Evolutionary conservation across 2,888 invertebrate genomes (phyloP).

Genomic region (Pecten maximus): DNA sequence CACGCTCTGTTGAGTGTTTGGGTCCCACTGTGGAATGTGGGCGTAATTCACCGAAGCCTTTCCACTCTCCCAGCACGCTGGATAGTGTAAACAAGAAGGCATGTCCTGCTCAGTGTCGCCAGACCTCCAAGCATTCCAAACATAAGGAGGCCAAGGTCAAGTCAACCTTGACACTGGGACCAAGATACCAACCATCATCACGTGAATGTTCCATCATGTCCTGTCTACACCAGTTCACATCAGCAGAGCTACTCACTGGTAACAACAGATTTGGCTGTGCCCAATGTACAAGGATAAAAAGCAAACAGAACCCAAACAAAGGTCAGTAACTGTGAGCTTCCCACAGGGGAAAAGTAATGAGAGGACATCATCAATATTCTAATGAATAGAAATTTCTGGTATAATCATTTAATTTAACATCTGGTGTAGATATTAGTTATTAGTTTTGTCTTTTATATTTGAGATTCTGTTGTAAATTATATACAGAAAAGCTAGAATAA

Average conservation of each 20-base stretch:
- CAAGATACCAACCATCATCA: slow-evolving; percentile 85
- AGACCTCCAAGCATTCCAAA: slow-evolving; percentile 50
- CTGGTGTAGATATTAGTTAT: too few relatives aligned
- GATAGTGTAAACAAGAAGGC: neutral
- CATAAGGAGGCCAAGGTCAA: slow-evolving; percentile 52
- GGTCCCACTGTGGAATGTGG: neutral
- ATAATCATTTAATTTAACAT: too few relatives aligned
- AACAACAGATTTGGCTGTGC: slow-evolving; percentile 97
- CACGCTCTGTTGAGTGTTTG: neutral
- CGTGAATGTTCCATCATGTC: slow-evolving; percentile 87
- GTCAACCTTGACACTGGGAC: slow-evolving; percentile 70
- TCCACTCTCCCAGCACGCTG: neutral
- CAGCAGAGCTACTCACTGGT: slow-evolving; percentile 93
- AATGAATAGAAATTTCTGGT: neutral
- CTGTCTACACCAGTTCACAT: slow-evolving; percentile 95
- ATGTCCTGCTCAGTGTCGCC: slow-evolving; percentile 41
- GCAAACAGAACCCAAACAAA: slow-evolving; percentile 65
- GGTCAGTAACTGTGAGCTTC: slow-evolving; percentile 50
- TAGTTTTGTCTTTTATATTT: too few relatives aligned
- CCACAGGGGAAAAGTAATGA: neutral
- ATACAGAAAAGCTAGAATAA: too few relatives aligned
- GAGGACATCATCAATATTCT: neutral
- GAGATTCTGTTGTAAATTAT: too few relatives aligned
- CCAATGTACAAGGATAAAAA: slow-evolving; percentile 87
- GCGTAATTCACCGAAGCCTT: slow-evolving; percentile 13